Base-by-base conservation (phyloP, 2,113 vertebrate genomes). In the Sebastes schlegelii region DNA sequence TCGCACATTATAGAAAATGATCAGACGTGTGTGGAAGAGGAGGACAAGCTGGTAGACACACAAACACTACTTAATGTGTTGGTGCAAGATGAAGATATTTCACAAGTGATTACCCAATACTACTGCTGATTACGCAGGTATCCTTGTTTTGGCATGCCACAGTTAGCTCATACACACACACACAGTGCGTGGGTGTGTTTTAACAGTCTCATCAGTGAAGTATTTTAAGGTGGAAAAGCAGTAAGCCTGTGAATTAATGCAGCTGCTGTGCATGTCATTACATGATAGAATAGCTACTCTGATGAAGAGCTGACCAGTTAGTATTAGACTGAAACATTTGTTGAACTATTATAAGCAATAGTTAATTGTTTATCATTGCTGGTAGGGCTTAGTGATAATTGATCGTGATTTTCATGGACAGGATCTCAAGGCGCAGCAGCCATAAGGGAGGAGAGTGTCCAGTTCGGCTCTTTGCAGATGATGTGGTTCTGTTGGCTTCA, bases 71-170 rank as follows among this genome's bases (percentile, higher is more conserved):
- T 19, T 4, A 19, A 46, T 43, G 16, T n/a, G 84, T 85, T 70
- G 74, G 61, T 67, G 75, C 82, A 88, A 71, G 74, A 80, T 16
- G 17, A 34, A 58, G 70, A 48, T 23, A 82, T 88, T 81, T 73
- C 89, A 68, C 65, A 76, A 83, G 63, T 34, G 40, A 78, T 88
- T 89, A 86, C 87, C 46, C 68, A 84, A 88, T n/a, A 42, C n/a
- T 4, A 1, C 40, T 11, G 46, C 49, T 55, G 72, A 86, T 74
- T 75, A 51, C 68, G 43, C 72, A 87, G 86, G 83, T 79, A 48
- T 45, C 74, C 71, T n/a, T 85, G 85, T 86, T 80, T 77, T 69
- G 51, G 63, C 81, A 65, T 66, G 87, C 8, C 4, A 13, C 26
- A 10, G 63, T 63, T 0, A 13, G 51, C 48, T 46, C 54, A 52